Base-by-base conservation (phyloP, 1,140 invertebrate genomes). In the Hyposmocoma kahamanoa region DNA sequence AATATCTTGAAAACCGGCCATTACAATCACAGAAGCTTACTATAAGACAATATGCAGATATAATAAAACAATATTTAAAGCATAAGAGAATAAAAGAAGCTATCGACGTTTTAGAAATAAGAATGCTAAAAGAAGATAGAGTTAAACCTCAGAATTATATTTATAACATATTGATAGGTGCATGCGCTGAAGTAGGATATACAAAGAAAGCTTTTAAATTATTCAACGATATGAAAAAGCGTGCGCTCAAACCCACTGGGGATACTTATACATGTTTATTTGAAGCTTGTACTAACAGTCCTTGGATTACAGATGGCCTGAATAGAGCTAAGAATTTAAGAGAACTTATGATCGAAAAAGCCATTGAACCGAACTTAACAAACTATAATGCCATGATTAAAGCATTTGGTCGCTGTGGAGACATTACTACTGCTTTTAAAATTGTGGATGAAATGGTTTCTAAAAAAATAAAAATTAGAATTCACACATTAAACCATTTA, bases 311-410 rank as follows among this genome's bases (percentile, higher is more conserved):
- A 26, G 89, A 93, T 74, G 91, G 92, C 19, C 72, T 93, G 21
- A 83, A 88, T 38, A 82, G 90, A 67, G 94, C 95, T 0, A 87
- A 75, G 21, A 66, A 90, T 52, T 84, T 97, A 21, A 76, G 91
- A 44, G 75, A 90, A 55, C 81, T 91, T 15, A 92, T 97, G 88
- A 69, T 88, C 36, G 88, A 92, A 52, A 94, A 93, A 62, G 87
- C 88, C 3, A 84, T 91, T 56, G 65, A 89, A 38, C 89, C 93
- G 1, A 97, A 96, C 80, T 66, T 90, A 0, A 90, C 90, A 2
- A 95, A 94, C 71, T 97, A 95, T 59, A 92, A 96, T 89, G 89
- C 92, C 3, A 93, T 97, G 91, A 94, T 98, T 6, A 97, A 96
- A 89, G 94, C 95, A 2, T 98, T 95, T 88, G 95, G 94, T 2